Conservation (phyloP, 2,797 vertebrate genomes). For the Chelmon rostratus region DNA sequence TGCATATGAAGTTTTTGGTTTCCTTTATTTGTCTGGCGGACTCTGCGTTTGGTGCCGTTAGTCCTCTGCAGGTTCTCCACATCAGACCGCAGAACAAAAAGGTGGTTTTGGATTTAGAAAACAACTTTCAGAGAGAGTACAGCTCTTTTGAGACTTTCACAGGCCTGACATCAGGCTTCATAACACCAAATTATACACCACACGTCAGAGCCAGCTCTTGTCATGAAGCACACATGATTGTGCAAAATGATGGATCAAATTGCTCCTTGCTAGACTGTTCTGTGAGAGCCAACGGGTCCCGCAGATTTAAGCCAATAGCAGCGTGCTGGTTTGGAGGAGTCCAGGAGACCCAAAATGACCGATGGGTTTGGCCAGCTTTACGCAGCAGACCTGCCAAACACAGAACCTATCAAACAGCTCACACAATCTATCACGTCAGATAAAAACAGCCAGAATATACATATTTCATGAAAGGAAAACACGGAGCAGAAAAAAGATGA, state of each 20-base stretch:
- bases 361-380: constrained; percentile 36
- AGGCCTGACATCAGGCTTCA: constrained; percentile 6
- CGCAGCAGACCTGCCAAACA: constrained; percentile 41
- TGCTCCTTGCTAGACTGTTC: constrained; percentile 27
- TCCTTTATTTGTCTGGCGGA: too few relatives aligned
- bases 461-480: constrained; percentile 69
- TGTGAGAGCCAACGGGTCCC: constrained; percentile 31
- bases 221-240: constrained; percentile 47
- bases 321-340: constrained; percentile 27
- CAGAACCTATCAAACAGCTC: constrained; percentile 44
- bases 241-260: constrained; percentile 47
- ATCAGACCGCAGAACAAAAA: not conserved
- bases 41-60: not conserved
- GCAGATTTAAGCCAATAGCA: constrained; percentile 29
- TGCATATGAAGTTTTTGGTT: not conserved
- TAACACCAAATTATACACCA: constrained; percentile 18
- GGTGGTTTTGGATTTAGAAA: too few relatives aligned
- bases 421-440: constrained; percentile 44
- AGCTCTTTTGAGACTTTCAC: too few relatives aligned
- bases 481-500: constrained; percentile 40
- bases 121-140: too few relatives aligned
- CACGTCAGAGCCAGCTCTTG: constrained; percentile 27
- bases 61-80: not conserved
- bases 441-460: constrained; percentile 60
- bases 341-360: constrained; percentile 51